Conservation (phyloP, 2,888 invertebrate species). For the Agonopterix arenella region DNA sequence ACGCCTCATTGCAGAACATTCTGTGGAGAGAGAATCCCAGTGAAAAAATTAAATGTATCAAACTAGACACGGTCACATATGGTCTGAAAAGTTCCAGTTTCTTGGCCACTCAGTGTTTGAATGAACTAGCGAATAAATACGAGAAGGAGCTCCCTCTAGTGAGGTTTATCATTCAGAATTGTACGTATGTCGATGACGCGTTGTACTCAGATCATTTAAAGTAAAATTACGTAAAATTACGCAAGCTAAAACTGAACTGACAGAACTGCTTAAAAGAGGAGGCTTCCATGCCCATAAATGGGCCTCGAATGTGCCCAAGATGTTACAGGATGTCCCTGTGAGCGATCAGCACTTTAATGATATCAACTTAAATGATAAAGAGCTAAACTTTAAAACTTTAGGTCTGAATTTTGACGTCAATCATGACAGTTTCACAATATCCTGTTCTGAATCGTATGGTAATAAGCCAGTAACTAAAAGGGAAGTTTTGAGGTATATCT, state of each 20-base stretch:
- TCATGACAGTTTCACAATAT: conserved; percentile 3
- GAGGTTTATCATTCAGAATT: conserved; percentile 4
- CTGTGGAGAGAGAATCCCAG: conserved; percentile 10
- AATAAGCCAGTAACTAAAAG: conserved; percentile 8
- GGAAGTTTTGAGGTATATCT: conserved; percentile 10
- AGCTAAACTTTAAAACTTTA: conserved; percentile 1
- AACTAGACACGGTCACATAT: conserved; percentile 4
- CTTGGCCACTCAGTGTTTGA: conserved; percentile 7
- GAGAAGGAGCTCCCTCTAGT: conserved; percentile 8
- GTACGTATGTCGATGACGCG: conserved; percentile 4
- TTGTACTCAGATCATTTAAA: background rate
- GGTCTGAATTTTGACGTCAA: conserved; percentile 8
- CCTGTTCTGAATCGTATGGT: background rate
- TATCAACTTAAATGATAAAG: background rate
- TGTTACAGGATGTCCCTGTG: background rate
- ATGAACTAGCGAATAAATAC: conserved; percentile 7
- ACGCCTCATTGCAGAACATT: conserved; percentile 8
- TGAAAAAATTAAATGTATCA: background rate
- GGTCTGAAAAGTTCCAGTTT: conserved; percentile 9
- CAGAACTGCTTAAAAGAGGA: background rate
- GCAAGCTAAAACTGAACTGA: background rate
- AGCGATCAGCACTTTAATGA: background rate
- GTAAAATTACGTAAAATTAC: background rate
- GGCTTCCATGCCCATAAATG: background rate
- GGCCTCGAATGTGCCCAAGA: background rate